Evolutionary conservation across 2,113 vertebrate genomes (phyloP), one percentile per base, ranked within the genome.

Genomic region (Neolamprologus sp.): DNA sequence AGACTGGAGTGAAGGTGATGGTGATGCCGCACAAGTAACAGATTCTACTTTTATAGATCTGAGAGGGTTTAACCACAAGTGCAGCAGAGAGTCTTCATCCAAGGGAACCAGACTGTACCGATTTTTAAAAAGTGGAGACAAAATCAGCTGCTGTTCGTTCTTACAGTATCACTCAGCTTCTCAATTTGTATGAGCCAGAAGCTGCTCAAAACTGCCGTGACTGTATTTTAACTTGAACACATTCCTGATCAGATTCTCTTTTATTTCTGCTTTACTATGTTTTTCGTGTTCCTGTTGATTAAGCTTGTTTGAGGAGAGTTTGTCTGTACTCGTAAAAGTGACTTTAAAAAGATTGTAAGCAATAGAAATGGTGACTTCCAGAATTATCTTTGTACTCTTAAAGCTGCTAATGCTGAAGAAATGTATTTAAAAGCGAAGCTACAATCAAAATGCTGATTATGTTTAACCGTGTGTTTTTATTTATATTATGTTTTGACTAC

Each of bases 121-220:
- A 21, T 11, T 54, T 4, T 54, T 54, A 54, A 54, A 54, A 23
- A 0, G n/a, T 54, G n/a, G n/a, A 54, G 53, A 54, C 53, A 53
- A 53, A 53, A n/a, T n/a, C 49, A 53, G 49, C 49, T 53, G 0
- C 19, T 0, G 3, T 0, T 53, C 0, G 5, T 53, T 53, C 9
- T 53, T 53, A 53, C 3, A 53, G 19, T 10, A 10, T 5, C 49
- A 53, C 19, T 53, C 49, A 53, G 49, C 49, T 53, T 6, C 49
- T 53, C 49, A n/a, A 6, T 53, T n/a, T 53, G 8, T 53, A 53
- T 53, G 51, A 53, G 51, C 9, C 51, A n/a, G 51, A 53, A 5
- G 17, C 19, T 6, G 49, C 19, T 53, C 9, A n/a, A 53, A 53
- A 53, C 51, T 53, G 19, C 51, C 3, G n/a, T 55, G 53, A 55